Evolutionary conservation across 2,113 vertebrate genomes (phyloP).

Genomic region (Hemicordylus capensis): DNA sequence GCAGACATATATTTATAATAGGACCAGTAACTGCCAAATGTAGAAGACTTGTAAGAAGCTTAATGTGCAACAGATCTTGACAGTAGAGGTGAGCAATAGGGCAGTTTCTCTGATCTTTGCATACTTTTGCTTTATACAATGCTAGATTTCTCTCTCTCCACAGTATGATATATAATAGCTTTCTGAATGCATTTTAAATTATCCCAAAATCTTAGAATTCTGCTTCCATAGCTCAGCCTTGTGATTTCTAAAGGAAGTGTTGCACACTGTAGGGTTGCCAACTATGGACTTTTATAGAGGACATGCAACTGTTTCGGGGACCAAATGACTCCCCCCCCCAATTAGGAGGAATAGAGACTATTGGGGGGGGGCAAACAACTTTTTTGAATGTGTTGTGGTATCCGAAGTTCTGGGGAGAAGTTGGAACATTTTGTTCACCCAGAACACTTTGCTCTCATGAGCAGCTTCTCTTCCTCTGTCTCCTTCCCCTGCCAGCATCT

Average conservation of each 20-base stretch:
- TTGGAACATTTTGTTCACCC: too few species aligned
- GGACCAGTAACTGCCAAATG: conserved; percentile 50
- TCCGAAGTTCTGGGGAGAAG: too few species aligned
- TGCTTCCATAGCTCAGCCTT: conserved; percentile 33
- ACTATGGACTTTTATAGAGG: too few species aligned
- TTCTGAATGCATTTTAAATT: conserved; percentile 44
- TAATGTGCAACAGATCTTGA: conserved; percentile 56
- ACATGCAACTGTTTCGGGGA: too few species aligned
- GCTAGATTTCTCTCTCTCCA: conserved; percentile 41
- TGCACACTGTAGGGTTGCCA: too few species aligned
- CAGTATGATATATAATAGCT: conserved; percentile 43
- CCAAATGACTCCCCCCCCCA: too few species aligned
- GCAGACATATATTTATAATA: conserved; percentile 41
- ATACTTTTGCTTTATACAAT: conserved; percentile 27
- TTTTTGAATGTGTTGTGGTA: too few species aligned
- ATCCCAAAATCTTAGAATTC: conserved; percentile 58
- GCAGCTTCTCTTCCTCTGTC: too few species aligned
- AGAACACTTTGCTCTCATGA: too few species aligned
- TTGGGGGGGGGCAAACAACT: too few species aligned
- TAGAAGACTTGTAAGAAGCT: conserved; percentile 61
- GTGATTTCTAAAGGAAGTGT: conserved; percentile 36
- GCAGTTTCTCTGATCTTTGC: conserved; percentile 48
- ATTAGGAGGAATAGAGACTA: too few species aligned
- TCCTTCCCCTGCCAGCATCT: too few species aligned
- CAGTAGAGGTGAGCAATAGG: conserved; percentile 60